These are phyloP conservation scores for Bagarius yarrelli DNA, from an alignment of 2,113 vertebrate genomes.

Conservation along the genomic window DNA sequence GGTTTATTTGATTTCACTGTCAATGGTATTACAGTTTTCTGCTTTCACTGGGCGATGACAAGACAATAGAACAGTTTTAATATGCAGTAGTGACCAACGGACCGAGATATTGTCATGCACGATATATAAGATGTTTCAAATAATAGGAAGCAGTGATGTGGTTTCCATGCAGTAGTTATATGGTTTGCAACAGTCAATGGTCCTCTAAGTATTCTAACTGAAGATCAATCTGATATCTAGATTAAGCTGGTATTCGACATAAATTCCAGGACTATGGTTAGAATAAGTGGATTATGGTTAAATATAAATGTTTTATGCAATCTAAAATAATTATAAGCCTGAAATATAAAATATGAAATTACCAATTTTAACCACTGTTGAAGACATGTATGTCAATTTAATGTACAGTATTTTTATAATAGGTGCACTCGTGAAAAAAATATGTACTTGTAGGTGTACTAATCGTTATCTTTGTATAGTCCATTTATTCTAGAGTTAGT, in stretches of 20 bases:
- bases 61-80: not conserved
- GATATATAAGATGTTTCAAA: not conserved
- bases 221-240: not conserved
- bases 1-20: not conserved
- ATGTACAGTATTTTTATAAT: not conserved
- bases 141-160: not conserved
- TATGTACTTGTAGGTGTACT: not conserved
- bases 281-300: not conserved
- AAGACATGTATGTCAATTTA: not conserved
- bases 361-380: not conserved
- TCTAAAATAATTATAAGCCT: not conserved
- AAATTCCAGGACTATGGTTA: not conserved
- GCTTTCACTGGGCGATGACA: not conserved
- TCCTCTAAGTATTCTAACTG: not conserved
- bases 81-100: not conserved
- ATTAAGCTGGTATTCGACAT: not conserved
- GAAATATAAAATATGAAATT: not conserved
- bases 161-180: constrained; percentile 33
- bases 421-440: not conserved
- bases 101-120: not conserved
- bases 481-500: not conserved
- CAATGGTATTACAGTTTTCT: not conserved
- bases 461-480: not conserved
- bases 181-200: not conserved
- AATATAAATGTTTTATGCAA: not conserved